phyloP scores from a whole-genome alignment of 2,113 vertebrate species.

The Taxidea taxus region DNA sequence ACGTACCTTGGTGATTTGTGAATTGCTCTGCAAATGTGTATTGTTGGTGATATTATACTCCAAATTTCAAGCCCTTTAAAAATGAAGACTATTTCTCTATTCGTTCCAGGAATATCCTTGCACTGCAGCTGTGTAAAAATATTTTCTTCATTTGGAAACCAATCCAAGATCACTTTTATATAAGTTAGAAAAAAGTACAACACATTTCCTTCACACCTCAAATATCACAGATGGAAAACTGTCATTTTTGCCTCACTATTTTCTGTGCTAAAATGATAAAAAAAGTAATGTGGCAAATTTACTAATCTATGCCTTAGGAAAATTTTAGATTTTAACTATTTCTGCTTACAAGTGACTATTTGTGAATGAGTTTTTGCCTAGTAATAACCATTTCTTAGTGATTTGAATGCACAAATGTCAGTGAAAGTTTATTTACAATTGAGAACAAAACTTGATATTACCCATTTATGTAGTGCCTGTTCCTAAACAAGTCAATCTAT shows the following conservation, averaged over 20 bases:
- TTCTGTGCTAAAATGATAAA: slow-evolving; percentile 47
- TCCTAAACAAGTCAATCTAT: not conserved
- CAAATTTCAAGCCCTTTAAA: not conserved
- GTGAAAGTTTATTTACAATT: not conserved
- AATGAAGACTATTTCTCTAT: not conserved
- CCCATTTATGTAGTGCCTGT: not conserved
- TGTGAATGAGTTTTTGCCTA: slow-evolving; percentile 16
- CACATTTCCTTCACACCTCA: slow-evolving; percentile 66
- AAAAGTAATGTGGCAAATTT: slow-evolving; percentile 48
- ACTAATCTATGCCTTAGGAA: slow-evolving; percentile 9
- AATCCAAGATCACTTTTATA: slow-evolving; percentile 7
- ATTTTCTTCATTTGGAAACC: slow-evolving; percentile 60
- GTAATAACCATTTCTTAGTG: not conserved
- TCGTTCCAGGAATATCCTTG: slow-evolving; percentile 1
- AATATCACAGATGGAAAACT: slow-evolving; percentile 66
- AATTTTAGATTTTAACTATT: slow-evolving; percentile 40
- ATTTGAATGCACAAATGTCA: not conserved
- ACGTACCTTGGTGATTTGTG: not conserved
- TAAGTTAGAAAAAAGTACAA: slow-evolving; percentile 62
- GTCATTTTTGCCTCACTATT: slow-evolving; percentile 53
- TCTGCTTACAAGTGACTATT: not conserved
- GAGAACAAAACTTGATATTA: not conserved
- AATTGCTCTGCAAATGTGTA: not conserved
- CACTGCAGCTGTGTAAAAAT: slow-evolving; percentile 49
- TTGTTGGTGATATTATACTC: not conserved